Evolutionary conservation across 2,113 vertebrate species (phyloP).

Genomic region (Peromyscus californicus): DNA sequence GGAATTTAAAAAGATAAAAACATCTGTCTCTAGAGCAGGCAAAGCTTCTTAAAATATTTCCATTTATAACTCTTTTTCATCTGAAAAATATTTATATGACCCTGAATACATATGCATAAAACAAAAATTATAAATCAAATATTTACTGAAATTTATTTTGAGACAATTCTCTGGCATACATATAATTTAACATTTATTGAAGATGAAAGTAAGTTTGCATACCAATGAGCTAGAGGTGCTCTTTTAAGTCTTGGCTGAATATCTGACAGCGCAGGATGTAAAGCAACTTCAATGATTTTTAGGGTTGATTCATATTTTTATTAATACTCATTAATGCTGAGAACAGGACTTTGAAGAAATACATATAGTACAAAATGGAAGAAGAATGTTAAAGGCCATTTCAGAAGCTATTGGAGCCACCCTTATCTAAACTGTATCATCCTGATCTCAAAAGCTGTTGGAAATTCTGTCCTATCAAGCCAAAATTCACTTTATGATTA

Average conservation of each 20-base stretch:
- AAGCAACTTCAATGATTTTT: no score
- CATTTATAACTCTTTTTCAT: not conserved
- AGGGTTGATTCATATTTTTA: not conserved
- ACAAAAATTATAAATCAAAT: not conserved
- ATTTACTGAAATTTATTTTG: not conserved
- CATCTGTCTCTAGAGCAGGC: not conserved
- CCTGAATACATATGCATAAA: not conserved
- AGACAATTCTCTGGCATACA: not conserved
- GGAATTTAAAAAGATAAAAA: slow-evolving; percentile 41
- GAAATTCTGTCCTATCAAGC: not conserved
- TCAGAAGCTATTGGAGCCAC: not conserved
- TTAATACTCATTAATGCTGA: not conserved
- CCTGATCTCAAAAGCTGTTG: not conserved
- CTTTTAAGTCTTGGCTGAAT: not conserved
- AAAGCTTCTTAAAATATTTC: not conserved
- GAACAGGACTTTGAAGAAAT: not conserved
- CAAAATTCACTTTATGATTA: not conserved
- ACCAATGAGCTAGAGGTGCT: not conserved
- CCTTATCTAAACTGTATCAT: not conserved
- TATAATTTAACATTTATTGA: not conserved
- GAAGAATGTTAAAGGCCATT: not conserved
- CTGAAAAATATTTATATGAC: not conserved
- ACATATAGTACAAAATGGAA: not conserved
- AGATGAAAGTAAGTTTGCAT: not conserved
- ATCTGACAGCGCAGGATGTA: not conserved